These are phyloP conservation scores for Gouania willdenowi DNA, from an alignment of 2,797 vertebrate species.

Conservation along the genomic window DNA sequence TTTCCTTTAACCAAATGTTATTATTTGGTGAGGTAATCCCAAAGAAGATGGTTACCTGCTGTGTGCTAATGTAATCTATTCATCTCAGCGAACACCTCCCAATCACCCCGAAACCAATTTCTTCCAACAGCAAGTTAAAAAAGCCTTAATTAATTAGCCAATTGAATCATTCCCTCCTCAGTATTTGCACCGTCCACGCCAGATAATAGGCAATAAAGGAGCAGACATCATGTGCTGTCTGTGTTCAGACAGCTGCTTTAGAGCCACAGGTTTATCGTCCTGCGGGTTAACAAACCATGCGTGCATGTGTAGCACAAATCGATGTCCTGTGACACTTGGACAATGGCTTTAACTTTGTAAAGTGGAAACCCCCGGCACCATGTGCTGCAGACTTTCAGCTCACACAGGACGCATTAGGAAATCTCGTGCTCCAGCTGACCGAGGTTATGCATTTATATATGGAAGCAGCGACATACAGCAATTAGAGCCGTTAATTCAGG, in stretches of 20 bases:
- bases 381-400: conserved; percentile 36
- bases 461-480: too few relatives aligned
- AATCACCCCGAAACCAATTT: conserved; percentile 46
- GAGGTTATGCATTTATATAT: too few relatives aligned
- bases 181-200: conserved; percentile 23
- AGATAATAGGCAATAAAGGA: conserved; percentile 13
- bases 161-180: conserved; percentile 13
- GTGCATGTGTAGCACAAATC: conserved; percentile 57
- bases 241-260: conserved; percentile 21
- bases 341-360: conserved; percentile 47
- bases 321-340: conserved; percentile 69
- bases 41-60: conserved; percentile 61
- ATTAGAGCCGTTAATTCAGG: too few relatives aligned
- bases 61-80: conserved; percentile 68
- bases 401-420: conserved; percentile 32
- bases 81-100: conserved; percentile 43
- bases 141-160: conserved; percentile 17
- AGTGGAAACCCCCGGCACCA: conserved; percentile 67
- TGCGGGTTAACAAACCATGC: conserved; percentile 43
- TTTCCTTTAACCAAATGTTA: conserved; percentile 73
- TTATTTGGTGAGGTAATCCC: conserved; percentile 72
- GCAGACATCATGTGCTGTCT: conserved; percentile 34
- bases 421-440: too few relatives aligned
- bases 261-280: conserved; percentile 15
- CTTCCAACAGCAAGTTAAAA: conserved; percentile 39